A percentile compares a stretch with the other conserved stretches of the same genome.
Evolutionary conservation across 2,888 invertebrate genomes (phyloP).

Genomic region (Helicoverpa assulta): DNA sequence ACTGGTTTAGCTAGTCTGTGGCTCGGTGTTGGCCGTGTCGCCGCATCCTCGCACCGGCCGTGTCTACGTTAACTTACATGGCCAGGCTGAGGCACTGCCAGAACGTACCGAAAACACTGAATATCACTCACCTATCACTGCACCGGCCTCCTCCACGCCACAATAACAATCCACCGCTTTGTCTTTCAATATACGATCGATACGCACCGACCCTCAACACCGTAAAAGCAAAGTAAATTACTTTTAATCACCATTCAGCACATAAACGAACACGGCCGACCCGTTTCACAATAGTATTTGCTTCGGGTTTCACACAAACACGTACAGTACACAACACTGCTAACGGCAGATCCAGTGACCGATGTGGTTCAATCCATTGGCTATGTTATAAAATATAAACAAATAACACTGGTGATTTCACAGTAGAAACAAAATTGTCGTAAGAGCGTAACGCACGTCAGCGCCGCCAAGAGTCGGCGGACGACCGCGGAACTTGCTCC

Average conservation of each 20-base stretch:
- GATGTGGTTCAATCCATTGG: slow-evolving; percentile 80
- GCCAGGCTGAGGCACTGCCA: slow-evolving; percentile 59
- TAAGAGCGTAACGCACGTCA: slow-evolving; percentile 85
- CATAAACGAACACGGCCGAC: slow-evolving; percentile 84
- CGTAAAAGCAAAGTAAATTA: slow-evolving; percentile 88
- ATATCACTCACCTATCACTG: slow-evolving; percentile 78
- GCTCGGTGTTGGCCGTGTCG: slow-evolving; percentile 45
- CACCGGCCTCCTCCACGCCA: slow-evolving; percentile 73
- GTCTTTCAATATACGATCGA: slow-evolving; percentile 86
- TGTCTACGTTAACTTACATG: slow-evolving; percentile 52
- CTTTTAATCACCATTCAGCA: slow-evolving; percentile 89
- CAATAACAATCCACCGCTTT: slow-evolving; percentile 85
- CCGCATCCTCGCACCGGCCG: slow-evolving; percentile 57
- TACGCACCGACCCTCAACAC: slow-evolving; percentile 85
- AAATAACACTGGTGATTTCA: slow-evolving; percentile 87
- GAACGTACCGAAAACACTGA: slow-evolving; percentile 59
- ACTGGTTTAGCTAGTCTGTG: slow-evolving; percentile 60
- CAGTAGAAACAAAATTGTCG: slow-evolving; percentile 79
- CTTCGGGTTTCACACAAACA: slow-evolving; percentile 76
- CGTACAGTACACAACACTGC: slow-evolving; percentile 81
- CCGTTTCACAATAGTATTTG: slow-evolving; percentile 80
- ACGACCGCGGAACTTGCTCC: slow-evolving; percentile 84
- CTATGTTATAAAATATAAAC: slow-evolving; percentile 82
- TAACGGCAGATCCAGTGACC: slow-evolving; percentile 76
- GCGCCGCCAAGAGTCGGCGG: slow-evolving; percentile 88